A percentile compares a stretch with the other conserved stretches of the same genome.
These are phyloP conservation scores for Nesidiocoris tenuis DNA, from an alignment of 2,888 invertebrate genomes.

Conservation along the genomic window DNA sequence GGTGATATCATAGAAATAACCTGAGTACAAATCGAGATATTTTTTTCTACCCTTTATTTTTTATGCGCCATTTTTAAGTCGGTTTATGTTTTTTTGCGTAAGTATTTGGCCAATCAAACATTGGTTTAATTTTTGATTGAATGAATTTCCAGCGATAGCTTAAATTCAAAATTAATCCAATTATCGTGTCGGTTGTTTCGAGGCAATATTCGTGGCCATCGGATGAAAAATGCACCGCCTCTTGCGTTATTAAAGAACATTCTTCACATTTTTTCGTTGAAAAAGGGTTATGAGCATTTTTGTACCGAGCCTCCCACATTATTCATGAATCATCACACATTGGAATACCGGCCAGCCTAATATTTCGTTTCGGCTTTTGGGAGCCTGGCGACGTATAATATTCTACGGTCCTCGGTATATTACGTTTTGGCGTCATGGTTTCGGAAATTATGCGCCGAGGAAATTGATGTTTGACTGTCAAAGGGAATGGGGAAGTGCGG, in stretches of 20 bases:
- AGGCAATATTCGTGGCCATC: conserved; percentile 1
- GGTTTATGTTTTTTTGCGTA: too few relatives aligned
- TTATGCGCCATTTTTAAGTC: too few relatives aligned
- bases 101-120: too few relatives aligned
- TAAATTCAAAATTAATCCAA: too few relatives aligned
- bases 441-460: background rate
- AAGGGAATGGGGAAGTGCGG: background rate
- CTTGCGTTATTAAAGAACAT: conserved; percentile 22
- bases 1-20: too few relatives aligned
- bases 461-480: background rate
- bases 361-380: background rate
- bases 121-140: too few relatives aligned
- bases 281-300: conserved; percentile 21
- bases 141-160: too few relatives aligned
- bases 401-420: too few relatives aligned
- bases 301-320: conserved; percentile 2
- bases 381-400: too few relatives aligned
- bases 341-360: background rate
- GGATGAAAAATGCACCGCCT: background rate
- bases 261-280: conserved; percentile 9
- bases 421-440: background rate
- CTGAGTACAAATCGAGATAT: too few relatives aligned
- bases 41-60: too few relatives aligned
- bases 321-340: conserved; percentile 8
- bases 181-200: too few relatives aligned